Evolutionary conservation across 1,140 invertebrate genomes (phyloP), one percentile per base, ranked within the genome.

Genomic region (Neodiprion virginianus): DNA sequence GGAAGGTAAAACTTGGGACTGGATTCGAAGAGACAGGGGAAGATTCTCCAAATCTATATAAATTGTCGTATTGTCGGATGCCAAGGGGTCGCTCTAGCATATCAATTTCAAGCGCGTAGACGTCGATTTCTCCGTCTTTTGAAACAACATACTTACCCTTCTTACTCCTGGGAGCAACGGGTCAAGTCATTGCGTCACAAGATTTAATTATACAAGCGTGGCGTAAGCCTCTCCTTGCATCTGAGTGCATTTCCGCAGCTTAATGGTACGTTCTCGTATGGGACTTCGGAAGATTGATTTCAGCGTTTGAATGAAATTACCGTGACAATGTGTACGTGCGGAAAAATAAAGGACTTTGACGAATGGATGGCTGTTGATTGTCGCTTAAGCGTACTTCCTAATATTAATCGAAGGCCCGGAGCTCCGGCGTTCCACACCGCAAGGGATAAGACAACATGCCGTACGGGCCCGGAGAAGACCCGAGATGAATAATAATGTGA

Each of bases 21-120:
- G 81, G 80, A 85, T 85, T 81, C 80, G 82, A 86, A 84, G 84
- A 84, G 81, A 77, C 78, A 81, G 84, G 78, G 78, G 81, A 86
- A 84, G 85, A 85, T 80, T 83, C 74, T 76, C 81, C 79, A 88
- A 87, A 88, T 87, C 86, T 85, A 88, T 88, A 88, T 86, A 88
- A 88, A 88, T 88, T 87, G 86, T 87, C 84, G 84, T 87, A 88
- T 87, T 88, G 86, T 88, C 83, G 79, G 82, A 78, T 78, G 79
- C 76, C 79, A 75, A 80, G 79, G 78, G 78, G 75, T 61, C n/a
- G 53, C 53, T 61, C 11, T 14, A 61, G 84, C 84, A 84, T 85
- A 87, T 83, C 84, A 83, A 86, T 87, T 86, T 79, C 78, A 80
- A 40, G 28, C 28, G 28, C 28, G 28, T 40, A 40, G 28, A 40